A percentile compares a stretch with the other conserved stretches of the same genome.
These are phyloP conservation scores for Erinaceus europaeus DNA, from an alignment of 2,113 vertebrate genomes.

Conservation along the genomic window DNA sequence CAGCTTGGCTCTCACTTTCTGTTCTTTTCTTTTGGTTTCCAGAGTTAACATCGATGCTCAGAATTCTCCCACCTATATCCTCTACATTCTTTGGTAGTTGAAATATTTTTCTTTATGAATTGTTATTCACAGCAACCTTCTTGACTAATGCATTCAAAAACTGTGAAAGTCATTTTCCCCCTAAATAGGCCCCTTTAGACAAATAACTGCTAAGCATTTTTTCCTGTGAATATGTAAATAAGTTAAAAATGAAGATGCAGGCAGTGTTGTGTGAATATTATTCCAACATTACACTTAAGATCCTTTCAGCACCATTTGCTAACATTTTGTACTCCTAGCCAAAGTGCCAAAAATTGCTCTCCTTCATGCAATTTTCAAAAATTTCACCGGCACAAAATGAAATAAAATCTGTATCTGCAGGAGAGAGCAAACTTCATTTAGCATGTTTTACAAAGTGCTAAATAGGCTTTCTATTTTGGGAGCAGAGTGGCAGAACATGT, in stretches of 20 bases:
- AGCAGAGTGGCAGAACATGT: conserved; percentile 45
- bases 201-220: conserved; percentile 74
- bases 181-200: conserved; percentile 73
- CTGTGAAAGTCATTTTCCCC: conserved; percentile 68
- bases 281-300: conserved; percentile 80
- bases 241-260: conserved; percentile 77
- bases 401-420: conserved; percentile 75
- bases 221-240: conserved; percentile 82
- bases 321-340: conserved; percentile 81
- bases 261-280: conserved; percentile 77
- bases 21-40: not conserved
- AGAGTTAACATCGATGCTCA: conserved; percentile 38
- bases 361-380: conserved; percentile 83
- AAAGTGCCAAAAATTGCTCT: conserved; percentile 83
- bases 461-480: conserved; percentile 79
- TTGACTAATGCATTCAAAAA: conserved; percentile 73
- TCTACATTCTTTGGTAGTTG: not conserved
- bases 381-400: conserved; percentile 76
- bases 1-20: not conserved
- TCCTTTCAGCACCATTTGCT: conserved; percentile 82
- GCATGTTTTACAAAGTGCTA: conserved; percentile 82
- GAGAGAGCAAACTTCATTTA: conserved; percentile 81
- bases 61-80: not conserved
- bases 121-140: conserved; percentile 49
- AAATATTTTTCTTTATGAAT: conserved; percentile 58